phyloP scores from a whole-genome alignment of 2,113 vertebrate genomes.

The Upupa epops region DNA sequence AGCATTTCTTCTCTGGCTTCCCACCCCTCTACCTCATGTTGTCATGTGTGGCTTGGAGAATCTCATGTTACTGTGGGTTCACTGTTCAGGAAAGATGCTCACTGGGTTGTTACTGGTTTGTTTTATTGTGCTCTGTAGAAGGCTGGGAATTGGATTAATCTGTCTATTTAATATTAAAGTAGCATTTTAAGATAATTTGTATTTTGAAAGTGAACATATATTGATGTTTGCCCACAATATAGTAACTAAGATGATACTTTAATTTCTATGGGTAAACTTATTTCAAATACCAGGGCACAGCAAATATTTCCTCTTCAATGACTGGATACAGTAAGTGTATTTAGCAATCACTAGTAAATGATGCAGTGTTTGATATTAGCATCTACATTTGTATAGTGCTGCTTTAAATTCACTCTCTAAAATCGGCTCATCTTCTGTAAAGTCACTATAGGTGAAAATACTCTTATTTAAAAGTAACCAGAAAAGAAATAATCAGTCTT shows the following conservation, averaged over 20 bases:
- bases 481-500: background rate
- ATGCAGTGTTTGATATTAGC: background rate
- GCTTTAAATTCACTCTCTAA: background rate
- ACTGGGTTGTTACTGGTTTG: background rate
- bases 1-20: background rate
- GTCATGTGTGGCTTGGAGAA: rapidly evolving
- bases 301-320: background rate
- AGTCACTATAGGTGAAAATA: background rate
- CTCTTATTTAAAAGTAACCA: background rate
- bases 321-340: background rate
- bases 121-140: background rate
- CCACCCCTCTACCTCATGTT: background rate
- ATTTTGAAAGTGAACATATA: background rate
- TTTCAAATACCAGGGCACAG: background rate
- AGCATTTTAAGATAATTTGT: background rate
- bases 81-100: background rate
- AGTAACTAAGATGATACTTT: background rate
- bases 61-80: background rate
- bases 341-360: background rate
- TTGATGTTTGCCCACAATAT: background rate
- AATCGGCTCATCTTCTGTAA: background rate
- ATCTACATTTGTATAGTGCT: background rate
- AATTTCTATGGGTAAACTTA: background rate
- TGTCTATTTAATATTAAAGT: background rate
- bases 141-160: background rate